Conservation (phyloP, 1,140 invertebrate genomes). For the Drosophila melanica region DNA sequence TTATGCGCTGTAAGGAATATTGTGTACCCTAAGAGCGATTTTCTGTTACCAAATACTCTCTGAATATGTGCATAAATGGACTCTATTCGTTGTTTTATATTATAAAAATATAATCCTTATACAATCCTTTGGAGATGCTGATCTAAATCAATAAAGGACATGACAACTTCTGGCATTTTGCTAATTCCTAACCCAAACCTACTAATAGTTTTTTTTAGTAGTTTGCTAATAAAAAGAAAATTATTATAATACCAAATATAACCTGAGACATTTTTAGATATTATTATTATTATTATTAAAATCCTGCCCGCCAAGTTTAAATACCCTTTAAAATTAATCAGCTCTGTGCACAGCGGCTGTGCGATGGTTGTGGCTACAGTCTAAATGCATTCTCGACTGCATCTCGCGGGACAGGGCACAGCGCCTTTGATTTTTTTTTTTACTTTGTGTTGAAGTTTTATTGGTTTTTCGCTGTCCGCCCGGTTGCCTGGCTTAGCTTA, state of each 20-base stretch:
- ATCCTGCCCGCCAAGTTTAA: neutral
- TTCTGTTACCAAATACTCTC: no score
- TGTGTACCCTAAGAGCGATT: neutral
- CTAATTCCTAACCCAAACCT: no score
- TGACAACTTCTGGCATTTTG: no score
- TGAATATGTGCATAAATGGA: no score
- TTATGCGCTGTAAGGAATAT: neutral
- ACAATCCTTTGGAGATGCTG: no score
- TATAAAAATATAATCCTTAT: no score
- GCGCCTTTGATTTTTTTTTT: constrained; percentile 45
- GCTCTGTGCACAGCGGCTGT: constrained; percentile 2
- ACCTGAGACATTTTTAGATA: no score
- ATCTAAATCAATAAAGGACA: no score
- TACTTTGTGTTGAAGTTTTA: constrained; percentile 53
- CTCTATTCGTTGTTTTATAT: no score
- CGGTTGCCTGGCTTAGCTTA: constrained; percentile 25
- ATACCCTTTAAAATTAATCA: constrained; percentile 15
- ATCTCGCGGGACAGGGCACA: constrained; percentile 46
- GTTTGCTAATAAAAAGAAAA: no score
- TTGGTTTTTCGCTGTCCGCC: constrained; percentile 22
- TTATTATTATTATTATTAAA: constrained; percentile 17
- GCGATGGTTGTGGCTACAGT: constrained; percentile 25
- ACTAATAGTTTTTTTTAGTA: no score
- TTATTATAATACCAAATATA: no score
- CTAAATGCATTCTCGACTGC: constrained; percentile 39